A percentile compares a stretch with the other conserved stretches of the same genome.
phyloP scores from a whole-genome alignment of 2,113 vertebrate species.

The Eublepharis macularius region DNA sequence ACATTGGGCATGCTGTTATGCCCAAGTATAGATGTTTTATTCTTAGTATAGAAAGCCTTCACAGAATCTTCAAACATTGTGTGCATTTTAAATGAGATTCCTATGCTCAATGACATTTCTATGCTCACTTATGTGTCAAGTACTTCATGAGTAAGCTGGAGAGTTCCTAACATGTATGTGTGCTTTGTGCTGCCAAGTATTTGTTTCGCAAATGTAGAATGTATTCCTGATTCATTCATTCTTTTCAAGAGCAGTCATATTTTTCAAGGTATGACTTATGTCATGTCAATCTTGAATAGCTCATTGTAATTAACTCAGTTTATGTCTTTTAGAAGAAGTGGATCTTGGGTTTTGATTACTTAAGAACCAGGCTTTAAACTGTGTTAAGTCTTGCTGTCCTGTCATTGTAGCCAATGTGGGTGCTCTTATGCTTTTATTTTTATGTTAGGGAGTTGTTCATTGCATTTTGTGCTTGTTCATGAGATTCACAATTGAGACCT shows the following conservation, averaged over 20 bases:
- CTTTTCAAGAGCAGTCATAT: constrained; percentile 57
- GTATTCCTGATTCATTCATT: constrained; percentile 46
- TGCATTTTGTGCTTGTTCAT: neutral
- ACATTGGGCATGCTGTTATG: neutral
- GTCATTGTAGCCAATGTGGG: neutral
- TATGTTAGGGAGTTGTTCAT: neutral
- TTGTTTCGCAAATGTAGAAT: constrained; percentile 67
- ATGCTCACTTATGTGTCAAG: no score
- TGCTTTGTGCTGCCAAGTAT: constrained; percentile 60
- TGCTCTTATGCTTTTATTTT: neutral
- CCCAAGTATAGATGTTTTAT: neutral
- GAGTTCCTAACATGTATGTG: constrained; percentile 32
- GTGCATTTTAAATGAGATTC: no score
- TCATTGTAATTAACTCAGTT: neutral
- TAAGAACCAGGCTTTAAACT: neutral
- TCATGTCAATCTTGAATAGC: constrained; percentile 43
- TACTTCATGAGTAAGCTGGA: constrained; percentile 53
- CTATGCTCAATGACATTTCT: no score
- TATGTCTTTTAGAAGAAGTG: no score
- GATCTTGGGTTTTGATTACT: neutral
- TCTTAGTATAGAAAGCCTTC: neutral
- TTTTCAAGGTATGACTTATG: constrained; percentile 67
- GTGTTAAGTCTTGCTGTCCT: neutral
- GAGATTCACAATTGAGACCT: neutral
- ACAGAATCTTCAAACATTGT: no score